A percentile compares a stretch with the other conserved stretches of the same genome.
phyloP scores from a whole-genome alignment of 1,140 invertebrate species.

The Penaeus indicus region DNA sequence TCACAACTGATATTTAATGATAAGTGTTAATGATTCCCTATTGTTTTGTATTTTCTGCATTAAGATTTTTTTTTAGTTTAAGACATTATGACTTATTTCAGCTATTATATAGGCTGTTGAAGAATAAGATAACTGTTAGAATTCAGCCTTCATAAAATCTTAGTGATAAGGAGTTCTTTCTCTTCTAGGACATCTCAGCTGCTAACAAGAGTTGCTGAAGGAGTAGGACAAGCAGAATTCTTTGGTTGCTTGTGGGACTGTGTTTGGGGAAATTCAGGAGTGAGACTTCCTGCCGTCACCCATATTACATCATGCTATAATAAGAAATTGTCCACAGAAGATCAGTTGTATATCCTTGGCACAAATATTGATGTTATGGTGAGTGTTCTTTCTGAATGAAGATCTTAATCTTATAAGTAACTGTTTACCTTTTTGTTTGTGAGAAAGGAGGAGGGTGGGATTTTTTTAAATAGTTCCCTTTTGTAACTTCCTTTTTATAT shows the following conservation, averaged over 20 bases:
- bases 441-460: too few species aligned
- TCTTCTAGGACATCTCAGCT: constrained; percentile 60
- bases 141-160: neutral
- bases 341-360: constrained; percentile 89
- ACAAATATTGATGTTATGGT: constrained; percentile 89
- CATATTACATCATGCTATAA: constrained; percentile 89
- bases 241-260: constrained; percentile 93
- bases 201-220: constrained; percentile 68
- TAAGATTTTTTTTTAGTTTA: too few species aligned
- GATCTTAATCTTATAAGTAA: neutral
- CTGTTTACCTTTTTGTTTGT: too few species aligned
- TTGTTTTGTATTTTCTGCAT: too few species aligned
- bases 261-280: constrained; percentile 83
- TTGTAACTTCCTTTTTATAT: too few species aligned
- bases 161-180: neutral
- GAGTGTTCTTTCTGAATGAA: constrained; percentile 64
- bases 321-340: constrained; percentile 84
- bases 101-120: too few species aligned
- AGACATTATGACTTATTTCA: too few species aligned
- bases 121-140: too few species aligned
- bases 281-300: constrained; percentile 87
- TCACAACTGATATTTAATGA: neutral
- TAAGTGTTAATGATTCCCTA: neutral
- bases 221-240: constrained; percentile 84
- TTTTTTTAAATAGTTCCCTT: neutral